Evolutionary conservation across 1,140 invertebrate species (phyloP), one percentile per base, ranked within the genome.

Genomic region (Aphelenchoides avenae): DNA sequence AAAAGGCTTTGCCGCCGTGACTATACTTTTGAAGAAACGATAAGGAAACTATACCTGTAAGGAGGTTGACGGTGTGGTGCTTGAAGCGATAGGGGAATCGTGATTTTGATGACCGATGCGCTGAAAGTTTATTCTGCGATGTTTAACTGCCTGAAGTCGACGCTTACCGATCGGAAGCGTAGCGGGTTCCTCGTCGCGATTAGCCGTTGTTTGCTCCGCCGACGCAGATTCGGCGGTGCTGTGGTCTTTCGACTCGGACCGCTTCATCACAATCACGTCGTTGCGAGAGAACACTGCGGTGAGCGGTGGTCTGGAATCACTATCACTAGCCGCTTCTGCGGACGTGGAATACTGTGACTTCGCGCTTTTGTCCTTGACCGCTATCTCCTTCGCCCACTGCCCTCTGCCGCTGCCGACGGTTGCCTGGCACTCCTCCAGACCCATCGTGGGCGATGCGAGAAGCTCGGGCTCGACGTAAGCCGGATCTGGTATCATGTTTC

Each of bases 11-110:
- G n/a, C n/a, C n/a, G n/a, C n/a, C n/a, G n/a, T n/a, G n/a, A n/a
- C n/a, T n/a, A n/a, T n/a, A n/a, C n/a, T n/a, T n/a, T n/a, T n/a
- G n/a, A n/a, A n/a, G n/a, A n/a, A n/a, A n/a, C n/a, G n/a, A n/a
- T n/a, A n/a, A n/a, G n/a, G 18, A 18, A 3, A 51, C 31, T 31
- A 18, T 40, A 75, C 72, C 70, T 46, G 71, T 57, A 20, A 75
- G 55, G 9, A 75, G 47, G 49, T 76, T 77, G 9, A 77, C 72
- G 9, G 72, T 75, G 52, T 75, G 74, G 53, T 75, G 72, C 52
- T 75, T 75, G 71, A 75, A 75, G 27, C 71, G 66, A 56, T 75
- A 75, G 13, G 72, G 72, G 47, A 76, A 75, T 43, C 75, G 68
- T 20, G 73, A 68, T 18, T n/a, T n/a, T n/a, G n/a, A n/a, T n/a